Conservation (phyloP, 2,797 vertebrate genomes). For the Emys orbicularis region DNA sequence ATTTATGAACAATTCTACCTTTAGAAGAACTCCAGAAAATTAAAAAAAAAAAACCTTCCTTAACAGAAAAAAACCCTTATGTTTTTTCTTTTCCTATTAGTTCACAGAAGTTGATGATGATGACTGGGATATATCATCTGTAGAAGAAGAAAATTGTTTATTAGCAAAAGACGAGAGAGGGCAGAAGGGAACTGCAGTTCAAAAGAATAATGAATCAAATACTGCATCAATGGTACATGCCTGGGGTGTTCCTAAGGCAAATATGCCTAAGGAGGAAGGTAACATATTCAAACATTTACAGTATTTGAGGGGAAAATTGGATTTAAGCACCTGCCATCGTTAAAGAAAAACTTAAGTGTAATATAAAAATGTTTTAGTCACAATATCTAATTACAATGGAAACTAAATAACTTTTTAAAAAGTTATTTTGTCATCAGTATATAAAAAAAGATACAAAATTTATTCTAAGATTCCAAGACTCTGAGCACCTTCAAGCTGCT, state of each 20-base stretch:
- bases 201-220: constrained; percentile 81
- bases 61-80: background rate
- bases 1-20: background rate
- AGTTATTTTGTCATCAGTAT: background rate
- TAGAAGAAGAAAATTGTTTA: constrained; percentile 84
- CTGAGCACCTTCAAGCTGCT: background rate
- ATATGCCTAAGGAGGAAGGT: constrained; percentile 81
- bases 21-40: background rate
- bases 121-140: constrained; percentile 89
- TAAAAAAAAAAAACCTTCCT: rapidly evolving
- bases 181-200: constrained; percentile 57
- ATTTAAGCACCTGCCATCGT: background rate
- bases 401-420: background rate
- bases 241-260: constrained; percentile 83
- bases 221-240: constrained; percentile 84
- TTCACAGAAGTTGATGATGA: constrained; percentile 83
- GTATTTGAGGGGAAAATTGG: background rate
- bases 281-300: rapidly evolving
- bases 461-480: background rate
- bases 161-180: constrained; percentile 69
- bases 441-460: background rate
- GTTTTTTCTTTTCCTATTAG: constrained; percentile 74
- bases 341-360: background rate
- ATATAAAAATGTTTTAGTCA: background rate
- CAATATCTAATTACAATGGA: background rate